Conservation (phyloP, 2,888 invertebrate species). For the Amphipyra tragopoginis region DNA sequence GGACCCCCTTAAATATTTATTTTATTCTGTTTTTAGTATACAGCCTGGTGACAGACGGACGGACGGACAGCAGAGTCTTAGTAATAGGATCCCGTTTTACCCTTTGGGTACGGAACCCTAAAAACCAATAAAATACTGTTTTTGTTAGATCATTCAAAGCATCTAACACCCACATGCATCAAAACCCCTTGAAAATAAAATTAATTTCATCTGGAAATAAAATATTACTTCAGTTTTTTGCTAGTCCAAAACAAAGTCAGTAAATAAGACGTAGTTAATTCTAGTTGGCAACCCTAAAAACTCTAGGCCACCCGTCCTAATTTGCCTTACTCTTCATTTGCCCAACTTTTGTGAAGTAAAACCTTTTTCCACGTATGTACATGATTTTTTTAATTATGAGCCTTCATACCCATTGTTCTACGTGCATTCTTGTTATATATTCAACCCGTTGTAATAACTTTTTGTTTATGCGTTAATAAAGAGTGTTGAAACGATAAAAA, state of each 20-base stretch:
- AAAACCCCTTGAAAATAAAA: too few species aligned
- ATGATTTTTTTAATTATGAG: slow-evolving; percentile 47
- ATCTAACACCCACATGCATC: too few species aligned
- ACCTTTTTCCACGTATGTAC: slow-evolving; percentile 38
- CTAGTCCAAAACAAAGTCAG: background rate
- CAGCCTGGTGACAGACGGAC: too few species aligned
- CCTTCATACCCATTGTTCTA: slow-evolving; percentile 31
- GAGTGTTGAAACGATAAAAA: slow-evolving; percentile 23
- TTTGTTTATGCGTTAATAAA: slow-evolving; percentile 29
- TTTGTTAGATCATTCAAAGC: too few species aligned
- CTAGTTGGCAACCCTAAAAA: slow-evolving; percentile 49
- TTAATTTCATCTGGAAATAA: too few species aligned
- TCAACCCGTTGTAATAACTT: slow-evolving; percentile 35
- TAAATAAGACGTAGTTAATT: background rate
- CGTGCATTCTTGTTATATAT: slow-evolving; percentile 20
- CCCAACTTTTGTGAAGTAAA: slow-evolving; percentile 55
- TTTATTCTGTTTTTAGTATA: too few species aligned
- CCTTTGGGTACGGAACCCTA: too few species aligned
- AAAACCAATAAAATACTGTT: too few species aligned
- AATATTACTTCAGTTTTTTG: background rate
- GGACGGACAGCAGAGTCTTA: too few species aligned
- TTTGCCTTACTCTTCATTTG: slow-evolving; percentile 66
- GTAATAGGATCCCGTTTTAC: too few species aligned
- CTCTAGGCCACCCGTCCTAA: slow-evolving; percentile 62
- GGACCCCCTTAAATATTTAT: too few species aligned